These are phyloP conservation scores for Polymixis lichenea DNA, from an alignment of 2,888 invertebrate genomes.

Conservation along the genomic window DNA sequence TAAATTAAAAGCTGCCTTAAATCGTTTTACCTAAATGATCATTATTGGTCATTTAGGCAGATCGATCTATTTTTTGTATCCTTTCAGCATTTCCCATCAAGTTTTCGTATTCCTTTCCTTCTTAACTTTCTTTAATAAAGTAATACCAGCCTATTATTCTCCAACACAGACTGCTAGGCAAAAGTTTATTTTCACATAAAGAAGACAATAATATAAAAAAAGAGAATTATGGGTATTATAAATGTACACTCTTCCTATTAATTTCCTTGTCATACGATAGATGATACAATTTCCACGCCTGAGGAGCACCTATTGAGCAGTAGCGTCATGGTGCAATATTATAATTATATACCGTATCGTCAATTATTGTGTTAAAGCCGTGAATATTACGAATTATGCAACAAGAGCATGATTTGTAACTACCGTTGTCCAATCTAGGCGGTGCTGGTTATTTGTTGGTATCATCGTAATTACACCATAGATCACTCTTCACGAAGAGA, in stretches of 20 bases:
- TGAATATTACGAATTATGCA: conserved; percentile 59
- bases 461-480: conserved; percentile 32
- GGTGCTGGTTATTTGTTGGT: conserved; percentile 8
- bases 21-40: not conserved
- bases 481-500: conserved; percentile 13
- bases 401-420: conserved; percentile 55
- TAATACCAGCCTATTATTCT: not conserved
- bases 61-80: not conserved
- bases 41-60: not conserved
- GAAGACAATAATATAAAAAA: not conserved
- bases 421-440: conserved; percentile 31
- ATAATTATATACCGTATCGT: conserved; percentile 56
- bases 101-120: not conserved
- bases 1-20: not conserved
- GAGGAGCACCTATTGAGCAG: conserved; percentile 28
- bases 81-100: too few relatives aligned
- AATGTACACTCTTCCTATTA: not conserved
- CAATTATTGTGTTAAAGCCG: conserved; percentile 54
- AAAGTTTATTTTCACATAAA: not conserved
- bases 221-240: not conserved
- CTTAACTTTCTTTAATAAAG: not conserved
- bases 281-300: conserved; percentile 40
- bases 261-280: conserved; percentile 20
- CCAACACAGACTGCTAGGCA: not conserved
- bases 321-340: conserved; percentile 46